Percentiles rank a stretch among this genome's conserved stretches.
These are phyloP conservation scores for Aldrovandia affinis DNA, from an alignment of 2,797 vertebrate species.

Conservation along the genomic window DNA sequence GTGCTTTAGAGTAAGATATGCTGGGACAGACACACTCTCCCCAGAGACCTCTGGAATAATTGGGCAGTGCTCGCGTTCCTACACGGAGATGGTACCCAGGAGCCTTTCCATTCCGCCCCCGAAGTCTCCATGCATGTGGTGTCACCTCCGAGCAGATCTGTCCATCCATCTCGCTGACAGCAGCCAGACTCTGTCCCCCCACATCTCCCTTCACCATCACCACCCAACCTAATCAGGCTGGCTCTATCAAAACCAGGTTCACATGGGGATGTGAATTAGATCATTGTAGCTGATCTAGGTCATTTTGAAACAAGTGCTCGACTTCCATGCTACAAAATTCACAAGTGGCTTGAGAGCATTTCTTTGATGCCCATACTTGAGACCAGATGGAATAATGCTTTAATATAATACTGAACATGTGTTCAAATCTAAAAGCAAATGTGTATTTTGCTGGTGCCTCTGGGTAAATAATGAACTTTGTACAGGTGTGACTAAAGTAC, in stretches of 20 bases:
- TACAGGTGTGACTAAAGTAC: not conserved
- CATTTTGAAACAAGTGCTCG: not conserved
- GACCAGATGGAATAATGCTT: not conserved
- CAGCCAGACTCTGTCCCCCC: not conserved
- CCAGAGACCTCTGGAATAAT: conserved; percentile 6
- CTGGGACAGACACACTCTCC: not conserved
- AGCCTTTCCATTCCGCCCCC: not conserved
- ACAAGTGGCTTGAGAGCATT: not conserved
- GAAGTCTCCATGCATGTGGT: not conserved
- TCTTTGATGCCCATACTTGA: not conserved
- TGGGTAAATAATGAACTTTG: conserved; percentile 5
- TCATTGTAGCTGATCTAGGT: not conserved
- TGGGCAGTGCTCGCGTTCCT: not conserved
- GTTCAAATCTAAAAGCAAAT: not conserved
- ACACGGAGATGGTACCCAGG: not conserved
- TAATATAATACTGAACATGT: not conserved
- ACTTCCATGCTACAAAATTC: not conserved
- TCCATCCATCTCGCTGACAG: conserved; percentile 17
- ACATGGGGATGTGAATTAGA: not conserved
- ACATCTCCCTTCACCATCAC: not conserved
- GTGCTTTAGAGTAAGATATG: conserved; percentile 12
- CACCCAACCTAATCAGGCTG: not conserved
- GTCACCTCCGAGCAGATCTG: not conserved
- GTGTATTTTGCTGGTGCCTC: too few relatives aligned
- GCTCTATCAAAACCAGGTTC: not conserved